Base-by-base conservation (phyloP, 2,797 vertebrate genomes). In the Enteromius afrohamiltoni region DNA sequence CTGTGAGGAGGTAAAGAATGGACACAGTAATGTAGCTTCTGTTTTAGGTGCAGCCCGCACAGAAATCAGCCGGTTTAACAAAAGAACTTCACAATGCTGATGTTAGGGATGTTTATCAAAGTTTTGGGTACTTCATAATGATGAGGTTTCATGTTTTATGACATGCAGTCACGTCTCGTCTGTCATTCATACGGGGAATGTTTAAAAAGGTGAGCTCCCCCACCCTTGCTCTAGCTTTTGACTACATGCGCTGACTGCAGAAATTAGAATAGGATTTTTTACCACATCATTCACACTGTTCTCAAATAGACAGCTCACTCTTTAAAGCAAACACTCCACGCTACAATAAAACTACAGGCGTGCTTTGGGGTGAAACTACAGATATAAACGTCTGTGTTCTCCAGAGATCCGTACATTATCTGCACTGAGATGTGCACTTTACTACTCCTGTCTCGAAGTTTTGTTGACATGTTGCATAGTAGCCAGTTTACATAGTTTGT, bases 321-420 rank as follows among this genome's bases (percentile, higher is more conserved):
- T 34, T 37, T 37, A 10, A 58, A 55, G 19, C 62, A 69, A 60
- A 45, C 49, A 26, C 58, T 13, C n/a, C 2, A n/a, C 14, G 6
- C 62, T 45, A 42, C 73, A 77, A 67, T 53, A 68, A 55, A 76
- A 45, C 62, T 75, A 77, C 62, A 53, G 45, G 64, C 55, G 80
- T 82, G 80, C 45, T 67, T 82, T 82, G 31, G 62, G 40, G 73
- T 31, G 58, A 71, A 65, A 67, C n/a, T 67, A 65, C 47, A 83
- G 60, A 55, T 17, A 17, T 67, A 53, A 3, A 67, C 13, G 23
- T 19, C 19, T 23, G 11, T 53, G 42, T 65, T 76, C 70, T 67
- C 10, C 1, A 8, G 21, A 55, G 62, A 3, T n/a, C 29, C 42
- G n/a, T 45, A 60, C 16, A 74, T 75, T 65, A 68, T 77, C 19